Evolutionary conservation across 23 tunicate genomes (phyloP), one percentile per base, ranked within the genome.

Genomic region (Diplosoma virens): DNA sequence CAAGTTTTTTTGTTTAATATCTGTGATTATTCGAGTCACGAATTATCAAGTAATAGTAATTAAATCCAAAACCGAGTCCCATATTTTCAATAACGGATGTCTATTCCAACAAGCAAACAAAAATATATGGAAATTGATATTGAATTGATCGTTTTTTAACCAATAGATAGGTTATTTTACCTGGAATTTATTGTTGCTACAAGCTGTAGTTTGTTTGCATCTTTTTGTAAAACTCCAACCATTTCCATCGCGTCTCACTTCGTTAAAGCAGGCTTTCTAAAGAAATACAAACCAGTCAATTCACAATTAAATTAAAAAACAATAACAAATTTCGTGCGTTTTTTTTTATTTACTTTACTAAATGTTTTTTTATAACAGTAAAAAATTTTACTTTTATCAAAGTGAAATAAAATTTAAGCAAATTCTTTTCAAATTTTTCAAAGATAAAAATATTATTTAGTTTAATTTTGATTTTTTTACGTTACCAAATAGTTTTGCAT

Each of bases 141-240:
- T 58, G 6, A 17, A 22, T 58, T 9, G 20, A 20, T 9, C n/a
- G 21, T 58, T 58, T n/a, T 9, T 5, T n/a, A 11, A 6, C 14
- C 24, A 7, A 41, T 14, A 7, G 24, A 20, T 6, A 58, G 7
- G 26, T 22, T 6, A 11, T 6, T 36, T n/a, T 47, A 72, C 78
- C 22, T 72, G 78, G 1, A 72, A 7, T 29, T 50, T 18, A 34
- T 72, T 72, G 61, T 72, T 72, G 21, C 23, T 4, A 25, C 78
- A 72, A 4, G 78, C 78, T 35, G 26, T 24, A 7, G 23, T 61
- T 27, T 72, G 78, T 24, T 72, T 72, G 78, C 78, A 72, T 47
- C 78, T 47, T 50, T 72, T 72, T 17, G 78, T 72, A 24, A 72
- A 24, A 3, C 23, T 2, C 3, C 14, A 3, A 24, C 60, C 78